Evolutionary conservation across 2,797 vertebrate species (phyloP), one percentile per base, ranked within the genome.

Genomic region (Linurgus olivaceus): DNA sequence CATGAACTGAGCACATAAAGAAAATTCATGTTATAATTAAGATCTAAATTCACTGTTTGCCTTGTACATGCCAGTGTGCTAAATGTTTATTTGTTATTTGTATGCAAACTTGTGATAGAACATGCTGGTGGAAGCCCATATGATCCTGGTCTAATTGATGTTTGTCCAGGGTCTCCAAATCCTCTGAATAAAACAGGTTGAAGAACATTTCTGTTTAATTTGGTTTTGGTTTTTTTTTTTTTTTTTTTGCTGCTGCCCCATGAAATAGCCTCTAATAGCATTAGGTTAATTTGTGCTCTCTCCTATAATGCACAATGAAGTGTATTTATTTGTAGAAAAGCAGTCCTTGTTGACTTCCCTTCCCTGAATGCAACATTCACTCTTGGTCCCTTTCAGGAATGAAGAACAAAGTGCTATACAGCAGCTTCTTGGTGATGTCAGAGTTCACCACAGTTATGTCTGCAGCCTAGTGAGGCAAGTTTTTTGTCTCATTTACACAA

Each of bases 391-490:
- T 73, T 33, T 42, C 33, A 71, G 33, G 48, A 76, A 7, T 7
- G 37, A 74, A 74, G 50, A 76, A 17, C 28, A 24, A 40, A 72
- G n/a, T 29, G 10, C 28, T 61, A 16, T 11, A 9, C 4, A 13
- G 61, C 17, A 65, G 20, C 10, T 76, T 14, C 62, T 68, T 55
- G 25, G 25, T 76, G 26, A 9, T 26, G 15, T 63, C 5, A 3
- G 13, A n/a, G 40, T 45, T 76, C 31, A 48, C 18, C 48, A 8
- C 0, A 1, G 4, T 19, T 51, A 20, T 3, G 15, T 50, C 55
- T 72, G 29, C 42, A 62, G 38, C 38, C 6, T 14, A 4, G 2
- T 0, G 3, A 63, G 35, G 24, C 7, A 67, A 25, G n/a, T 4
- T 33, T 90, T 88, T 73, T 63, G 16, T 9, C 20, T 25, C 6